Evolutionary conservation across 2,113 vertebrate species (phyloP), one percentile per base, ranked within the genome.

Genomic region (Paramormyrops kingsleyae): DNA sequence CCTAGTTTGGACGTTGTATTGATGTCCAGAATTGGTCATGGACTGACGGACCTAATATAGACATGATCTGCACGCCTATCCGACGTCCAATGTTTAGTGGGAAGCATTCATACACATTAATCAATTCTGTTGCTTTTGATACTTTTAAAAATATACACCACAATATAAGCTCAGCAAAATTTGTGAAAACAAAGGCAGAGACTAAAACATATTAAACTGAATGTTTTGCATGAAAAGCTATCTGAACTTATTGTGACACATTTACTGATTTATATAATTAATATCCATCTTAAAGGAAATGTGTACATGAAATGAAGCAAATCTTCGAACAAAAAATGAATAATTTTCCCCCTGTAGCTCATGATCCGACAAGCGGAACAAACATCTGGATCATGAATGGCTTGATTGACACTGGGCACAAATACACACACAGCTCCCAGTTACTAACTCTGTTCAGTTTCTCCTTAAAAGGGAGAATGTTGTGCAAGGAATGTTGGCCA

Each of bases 241-340:
- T 70, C 62, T 70, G 9, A 80, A 42, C 74, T 42, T 80, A 17
- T 35, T 17, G 12, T 80, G 74, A 19, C 74, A 17, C 15, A 80
- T 80, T 80, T 42, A 80, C 74, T 42, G 74, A 39, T 80, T 96
- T 96, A 95, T 96, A 95, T 95, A 95, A 96, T 96, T 96, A 95
- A 96, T 96, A 96, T 95, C 96, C 94, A 96, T 96, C 95, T 95
- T 94, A 95, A 95, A 93, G 95, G 5, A 80, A 80, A 80, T 42
- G 74, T 80, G 74, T 17, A 80, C 74, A 42, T 80, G 15, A 96
- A 96, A 96, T 94, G 94, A 93, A 95, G 95, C 95, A 95, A 96
- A 95, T 96, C 92, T 91, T 92, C 92, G 94, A 94, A 94, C 94
- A 95, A 94, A 95, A 94, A 95, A 93, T 95, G 24, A 95, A 95